Conservation (phyloP, 2,113 vertebrate genomes). For the Triplophysa tibetana region DNA sequence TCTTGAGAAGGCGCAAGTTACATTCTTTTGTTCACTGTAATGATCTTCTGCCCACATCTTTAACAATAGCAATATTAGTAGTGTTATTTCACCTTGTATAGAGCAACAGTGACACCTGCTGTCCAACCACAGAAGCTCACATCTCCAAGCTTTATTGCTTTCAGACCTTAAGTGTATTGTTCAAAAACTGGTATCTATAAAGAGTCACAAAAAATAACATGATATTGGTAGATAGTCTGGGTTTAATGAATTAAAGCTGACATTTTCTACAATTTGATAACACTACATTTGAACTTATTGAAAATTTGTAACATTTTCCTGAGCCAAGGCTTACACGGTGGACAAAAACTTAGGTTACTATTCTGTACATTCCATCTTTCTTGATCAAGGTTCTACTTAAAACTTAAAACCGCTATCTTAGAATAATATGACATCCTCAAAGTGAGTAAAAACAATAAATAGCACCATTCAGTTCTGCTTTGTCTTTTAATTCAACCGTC, state of each 20-base stretch:
- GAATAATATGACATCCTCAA: slow-evolving; percentile 1
- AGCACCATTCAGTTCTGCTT: slow-evolving; percentile 29
- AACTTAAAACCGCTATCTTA: not conserved
- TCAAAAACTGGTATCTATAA: too few species aligned
- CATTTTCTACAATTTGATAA: not conserved
- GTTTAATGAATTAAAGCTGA: slow-evolving; percentile 8
- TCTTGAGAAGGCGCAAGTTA: too few species aligned
- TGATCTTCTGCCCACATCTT: not conserved
- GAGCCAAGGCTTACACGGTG: slow-evolving; percentile 6
- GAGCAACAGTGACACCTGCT: slow-evolving; percentile 59
- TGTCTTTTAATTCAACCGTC: too few species aligned
- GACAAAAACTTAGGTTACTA: not conserved
- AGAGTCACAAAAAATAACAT: not conserved
- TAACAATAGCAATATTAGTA: not conserved
- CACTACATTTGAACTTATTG: not conserved
- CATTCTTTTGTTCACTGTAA: too few species aligned
- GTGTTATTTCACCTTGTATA: not conserved
- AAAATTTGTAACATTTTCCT: slow-evolving; percentile 15
- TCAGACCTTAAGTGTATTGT: too few species aligned
- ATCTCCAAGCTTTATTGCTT: too few species aligned
- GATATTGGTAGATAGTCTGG: slow-evolving; percentile 2
- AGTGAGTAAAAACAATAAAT: slow-evolving; percentile 44
- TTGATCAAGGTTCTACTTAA: not conserved
- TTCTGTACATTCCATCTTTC: not conserved
- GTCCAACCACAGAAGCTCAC: slow-evolving; percentile 20